Base-by-base conservation (phyloP, 2,113 vertebrate species). In the Lethenteron camtschaticum region DNA sequence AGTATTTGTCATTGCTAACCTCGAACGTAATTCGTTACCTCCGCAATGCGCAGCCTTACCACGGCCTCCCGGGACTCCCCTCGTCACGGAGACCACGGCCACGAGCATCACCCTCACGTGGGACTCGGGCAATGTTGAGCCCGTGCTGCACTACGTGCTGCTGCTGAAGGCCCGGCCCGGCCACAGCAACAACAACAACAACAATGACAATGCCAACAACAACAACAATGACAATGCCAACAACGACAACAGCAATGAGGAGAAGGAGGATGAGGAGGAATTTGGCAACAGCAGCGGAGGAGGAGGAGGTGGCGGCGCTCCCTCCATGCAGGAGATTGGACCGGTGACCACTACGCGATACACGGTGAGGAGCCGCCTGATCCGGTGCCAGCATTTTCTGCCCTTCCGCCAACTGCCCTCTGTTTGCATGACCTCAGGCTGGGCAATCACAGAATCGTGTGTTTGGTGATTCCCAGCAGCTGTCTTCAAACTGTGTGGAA, bases 21-120 rank as follows among this genome's bases (percentile, higher is more conserved):
- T 41, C 41, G 41, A 41, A 41, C 41, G 41, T 41, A 41, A 41
- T 41, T 41, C 41, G 41, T 41, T 41, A 41, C 7, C 41, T 41
- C 41, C 6, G 7, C 41, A 41, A 41, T 41, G 41, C 41, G 24
- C 84, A 97, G 91, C 94, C 24, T 86, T 97, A 20, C 94, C 94
- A 69, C 96, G 89, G 79, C 90, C 94, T 73, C 94, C 94, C 0
- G 92, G 94, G 69, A 90, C 85, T 0, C 94, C 94, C 0, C 75
- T 96, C 69, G 90, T 97, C 71, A 96, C 91, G 0, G 94, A 99
- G 80, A 96, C 90, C 58, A 97, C 94, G 1, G 90, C 94, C 14
- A 99, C 92, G 16, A 99, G 94, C 72, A 89, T 99, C 76, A 99
- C 94, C 75, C 86, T 99, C 77, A 97, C 94, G 4, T 99, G 94